phyloP scores from a whole-genome alignment of 2,888 invertebrate genomes.

The Drosophila melanocephala region DNA sequence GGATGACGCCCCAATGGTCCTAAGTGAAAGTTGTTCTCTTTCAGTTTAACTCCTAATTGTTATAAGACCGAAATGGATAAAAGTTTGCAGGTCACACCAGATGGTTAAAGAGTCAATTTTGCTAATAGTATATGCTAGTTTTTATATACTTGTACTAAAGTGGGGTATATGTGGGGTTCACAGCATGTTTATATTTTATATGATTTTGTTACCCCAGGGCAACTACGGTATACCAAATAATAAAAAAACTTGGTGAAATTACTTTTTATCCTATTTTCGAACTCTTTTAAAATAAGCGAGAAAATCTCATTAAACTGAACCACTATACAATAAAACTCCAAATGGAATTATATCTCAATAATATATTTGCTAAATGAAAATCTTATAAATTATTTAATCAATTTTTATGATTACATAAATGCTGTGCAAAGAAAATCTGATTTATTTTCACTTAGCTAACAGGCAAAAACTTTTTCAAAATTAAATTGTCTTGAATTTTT shows the following conservation, averaged over 20 bases:
- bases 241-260: not conserved
- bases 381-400: not conserved
- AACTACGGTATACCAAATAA: not conserved
- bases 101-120: not conserved
- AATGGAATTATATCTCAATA: not conserved
- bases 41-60: conserved; percentile 21
- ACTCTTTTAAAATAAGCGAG: not conserved
- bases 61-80: conserved; percentile 19
- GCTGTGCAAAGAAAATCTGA: not conserved
- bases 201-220: no score
- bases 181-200: not conserved
- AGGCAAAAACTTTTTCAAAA: not conserved
- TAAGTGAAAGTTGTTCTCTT: conserved; percentile 42
- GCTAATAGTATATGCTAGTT: conserved; percentile 17
- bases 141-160: not conserved
- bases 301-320: not conserved
- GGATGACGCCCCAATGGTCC: conserved; percentile 24
- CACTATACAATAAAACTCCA: not conserved
- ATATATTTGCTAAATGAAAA: not conserved
- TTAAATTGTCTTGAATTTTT: not conserved
- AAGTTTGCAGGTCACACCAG: conserved; percentile 4
- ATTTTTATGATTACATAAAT: not conserved
- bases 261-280: not conserved
- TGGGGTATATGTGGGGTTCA: not conserved
- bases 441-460: not conserved